phyloP scores from a whole-genome alignment of 30 jellyfish, hydroid and myxozoan species.

The Turritopsis rubra region DNA sequence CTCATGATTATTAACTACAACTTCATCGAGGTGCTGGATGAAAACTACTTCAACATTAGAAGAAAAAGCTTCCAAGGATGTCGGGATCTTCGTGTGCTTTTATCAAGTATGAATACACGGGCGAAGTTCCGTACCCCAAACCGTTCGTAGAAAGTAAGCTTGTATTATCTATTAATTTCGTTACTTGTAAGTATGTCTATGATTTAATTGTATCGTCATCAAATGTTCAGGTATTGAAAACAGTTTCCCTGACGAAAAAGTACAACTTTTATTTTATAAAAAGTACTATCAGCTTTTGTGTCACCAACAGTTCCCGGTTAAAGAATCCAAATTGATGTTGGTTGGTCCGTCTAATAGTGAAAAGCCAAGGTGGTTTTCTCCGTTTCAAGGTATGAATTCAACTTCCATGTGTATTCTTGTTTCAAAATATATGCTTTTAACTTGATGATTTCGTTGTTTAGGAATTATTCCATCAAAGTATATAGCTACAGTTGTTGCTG shows the following conservation, averaged over 20 bases:
- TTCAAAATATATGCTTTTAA: no score
- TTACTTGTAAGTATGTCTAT: not conserved
- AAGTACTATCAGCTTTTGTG: not conserved
- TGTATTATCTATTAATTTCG: not conserved
- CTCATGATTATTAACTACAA: not conserved
- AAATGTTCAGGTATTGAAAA: not conserved
- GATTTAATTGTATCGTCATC: not conserved
- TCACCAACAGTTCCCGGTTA: not conserved
- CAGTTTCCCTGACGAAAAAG: no score
- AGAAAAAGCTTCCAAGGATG: not conserved
- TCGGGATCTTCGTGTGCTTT: no score
- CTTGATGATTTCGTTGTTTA: no score
- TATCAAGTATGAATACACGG: no score
- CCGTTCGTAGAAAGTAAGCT: not conserved
- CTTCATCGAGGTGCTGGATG: not conserved
- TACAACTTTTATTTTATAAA: not conserved
- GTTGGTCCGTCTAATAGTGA: not conserved
- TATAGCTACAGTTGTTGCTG: no score
- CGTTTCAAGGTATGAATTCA: no score
- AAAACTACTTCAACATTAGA: not conserved
- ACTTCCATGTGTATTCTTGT: no score
- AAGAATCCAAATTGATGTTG: not conserved
- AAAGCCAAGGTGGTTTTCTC: not conserved
- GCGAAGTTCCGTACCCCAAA: not conserved
- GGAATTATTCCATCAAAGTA: no score